Evolutionary conservation across 2,888 invertebrate genomes (phyloP).

Genomic region (Dolomedes plantarius): DNA sequence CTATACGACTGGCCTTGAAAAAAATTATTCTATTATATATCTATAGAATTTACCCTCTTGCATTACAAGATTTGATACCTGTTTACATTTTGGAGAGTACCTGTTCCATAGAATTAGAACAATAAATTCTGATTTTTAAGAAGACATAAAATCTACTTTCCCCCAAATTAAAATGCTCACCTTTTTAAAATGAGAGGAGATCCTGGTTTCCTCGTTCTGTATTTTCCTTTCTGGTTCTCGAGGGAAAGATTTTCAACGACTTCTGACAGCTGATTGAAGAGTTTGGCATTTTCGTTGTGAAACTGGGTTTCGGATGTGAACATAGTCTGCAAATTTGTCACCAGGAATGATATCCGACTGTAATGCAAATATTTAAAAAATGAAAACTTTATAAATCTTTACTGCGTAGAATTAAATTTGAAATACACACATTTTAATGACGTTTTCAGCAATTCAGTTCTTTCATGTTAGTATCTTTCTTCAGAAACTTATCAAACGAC

Average conservation of each 20-base stretch:
- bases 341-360: slow-evolving; percentile 91
- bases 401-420: not conserved
- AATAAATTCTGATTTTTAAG: too few relatives aligned
- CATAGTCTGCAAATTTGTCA: slow-evolving; percentile 93
- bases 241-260: slow-evolving; percentile 94
- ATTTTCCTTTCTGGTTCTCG: slow-evolving; percentile 91
- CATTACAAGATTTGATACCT: too few relatives aligned
- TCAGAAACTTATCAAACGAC: not conserved
- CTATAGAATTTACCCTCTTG: too few relatives aligned
- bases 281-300: slow-evolving; percentile 93
- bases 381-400: not conserved
- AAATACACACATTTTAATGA: not conserved
- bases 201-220: slow-evolving; percentile 76
- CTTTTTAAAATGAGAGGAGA: slow-evolving; percentile 64
- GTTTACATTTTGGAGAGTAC: too few relatives aligned
- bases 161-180: slow-evolving; percentile 4
- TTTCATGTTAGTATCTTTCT: not conserved
- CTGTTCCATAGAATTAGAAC: too few relatives aligned
- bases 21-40: too few relatives aligned
- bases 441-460: not conserved
- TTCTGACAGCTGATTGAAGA: slow-evolving; percentile 90
- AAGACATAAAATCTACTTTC: too few relatives aligned
- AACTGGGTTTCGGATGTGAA: slow-evolving; percentile 96
- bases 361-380: slow-evolving; percentile 50
- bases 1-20: too few relatives aligned